Base-by-base conservation (phyloP, 37 sponge, comb jelly and placozoan species). In the Halichondria panicea region DNA sequence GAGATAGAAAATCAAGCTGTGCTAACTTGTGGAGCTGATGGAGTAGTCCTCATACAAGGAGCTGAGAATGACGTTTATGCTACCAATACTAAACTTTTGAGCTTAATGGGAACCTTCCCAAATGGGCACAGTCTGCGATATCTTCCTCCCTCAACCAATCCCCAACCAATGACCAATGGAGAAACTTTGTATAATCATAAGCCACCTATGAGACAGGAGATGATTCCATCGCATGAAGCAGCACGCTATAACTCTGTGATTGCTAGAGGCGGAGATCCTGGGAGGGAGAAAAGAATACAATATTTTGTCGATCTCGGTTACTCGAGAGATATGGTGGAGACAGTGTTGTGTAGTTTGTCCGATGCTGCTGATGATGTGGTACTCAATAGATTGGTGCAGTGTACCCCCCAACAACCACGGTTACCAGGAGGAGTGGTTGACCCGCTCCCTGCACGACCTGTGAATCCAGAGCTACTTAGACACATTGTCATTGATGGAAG, bases 401-500 rank as follows among this genome's bases (percentile, higher is more conserved):
- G 7, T 27, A 42, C 34, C 39, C 44, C n/a, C 28, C 55, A 9
- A 50, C 52, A 33, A 31, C 32, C 32, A 63, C 34, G 4, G 7
- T 22, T 9, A 32, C 66, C 18, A 15, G 24, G 66, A 39, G 66
- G 13, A 59, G 7, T 11, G 27, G 12, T 13, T 19, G 61, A 24
- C 18, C 15, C 52, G 52, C 13, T 11, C 13, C 11, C 15, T 48
- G 13, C 76, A 1, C 39, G 62, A 15, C 31, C 52, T 6, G 67
- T 45, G 64, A 66, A 78, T 62, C 57, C 70, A 4, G 19, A 70
- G 3, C 33, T 35, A 0, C 80, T 91, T 46, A 78, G 92, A 55
- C 85, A 78, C 15, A 84, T 94, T 78, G 82, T 94, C 48, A 84
- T 94, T 42, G 95, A 94, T 84, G 95, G 95, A 8, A 94, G 95